Evolutionary conservation across 2,888 invertebrate species (phyloP).

Genomic region (Eumerus sabulonum): DNA sequence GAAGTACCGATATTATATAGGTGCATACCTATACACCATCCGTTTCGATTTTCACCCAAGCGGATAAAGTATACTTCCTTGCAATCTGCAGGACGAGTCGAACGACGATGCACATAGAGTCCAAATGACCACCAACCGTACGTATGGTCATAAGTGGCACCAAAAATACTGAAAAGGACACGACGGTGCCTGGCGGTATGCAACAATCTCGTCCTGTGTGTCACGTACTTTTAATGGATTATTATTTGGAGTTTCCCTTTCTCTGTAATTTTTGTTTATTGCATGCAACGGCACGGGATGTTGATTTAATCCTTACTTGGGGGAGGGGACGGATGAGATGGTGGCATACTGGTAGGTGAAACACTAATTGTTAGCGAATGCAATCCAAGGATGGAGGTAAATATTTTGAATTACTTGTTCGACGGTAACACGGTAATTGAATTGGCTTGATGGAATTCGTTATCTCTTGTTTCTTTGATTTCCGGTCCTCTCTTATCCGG

Average conservation of each 20-base stretch:
- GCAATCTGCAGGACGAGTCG: neutral
- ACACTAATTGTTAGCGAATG: constrained; percentile 33
- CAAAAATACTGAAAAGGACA: no score
- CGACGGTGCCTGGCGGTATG: neutral
- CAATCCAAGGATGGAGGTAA: constrained; percentile 26
- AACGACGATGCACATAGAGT: constrained; percentile 19
- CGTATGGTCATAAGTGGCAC: neutral
- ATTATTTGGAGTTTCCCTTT: constrained; percentile 30
- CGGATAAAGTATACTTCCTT: constrained; percentile 20
- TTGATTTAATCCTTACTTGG: constrained; percentile 31
- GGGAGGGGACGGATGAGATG: neutral
- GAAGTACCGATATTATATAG: no score
- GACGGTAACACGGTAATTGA: constrained; percentile 12
- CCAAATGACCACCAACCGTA: constrained; percentile 4
- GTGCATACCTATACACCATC: no score
- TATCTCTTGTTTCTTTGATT: neutral
- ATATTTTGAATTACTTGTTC: constrained; percentile 36
- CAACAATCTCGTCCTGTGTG: constrained; percentile 27
- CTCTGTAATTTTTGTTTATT: constrained; percentile 24
- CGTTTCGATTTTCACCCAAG: neutral
- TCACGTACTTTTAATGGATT: constrained; percentile 51
- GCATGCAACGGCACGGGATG: constrained; percentile 39
- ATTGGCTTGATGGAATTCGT: constrained; percentile 14
- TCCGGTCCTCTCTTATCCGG: no score
- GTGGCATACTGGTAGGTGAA: neutral